Base-by-base conservation (phyloP, 2,888 invertebrate genomes). In the Xestoiulus laeticollis region DNA sequence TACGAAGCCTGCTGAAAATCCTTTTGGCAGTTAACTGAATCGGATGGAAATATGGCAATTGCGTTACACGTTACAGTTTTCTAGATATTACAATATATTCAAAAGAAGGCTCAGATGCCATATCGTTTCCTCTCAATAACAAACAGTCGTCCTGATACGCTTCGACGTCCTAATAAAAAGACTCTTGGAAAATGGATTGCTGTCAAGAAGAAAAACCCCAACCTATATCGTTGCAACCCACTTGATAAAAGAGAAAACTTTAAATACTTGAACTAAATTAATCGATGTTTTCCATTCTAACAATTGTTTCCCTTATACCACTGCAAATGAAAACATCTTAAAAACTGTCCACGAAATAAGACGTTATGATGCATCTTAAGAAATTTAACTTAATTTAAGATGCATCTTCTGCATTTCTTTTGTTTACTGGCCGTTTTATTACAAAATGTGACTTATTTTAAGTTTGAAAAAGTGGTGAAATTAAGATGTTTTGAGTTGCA, bases 11-110 rank as follows among this genome's bases (percentile, higher is more conserved):
- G 68, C 68, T 68, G 68, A 26, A 68, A 68, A 68, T 68, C 68
- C 68, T 68, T 68, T 68, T 68, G 68, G 68, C 68, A 68, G 68
- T 68, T 68, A 68, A 68, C 68, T 68, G 68, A 68, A 68, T 68
- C 68, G 68, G 68, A 68, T 68, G 68, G 68, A 68, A 68, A 68
- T 68, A 68, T 68, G 68, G 68, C 68, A 68, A 68, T 68, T 68
- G 68, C 22, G 68, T 68, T 68, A 68, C 68, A 26, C 53, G 53
- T 53, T 53, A 5, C 53, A 53, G 53, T 68, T 22, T 22, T 68
- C 26, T 8, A 68, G 26, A 26, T 26, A 68, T 68, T 68, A 26
- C 68, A 68, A 68, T 68, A 68, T 68, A 68, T 68, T 68, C 68
- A 26, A 68, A 68, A 68, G 68, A 26, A 26, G 68, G 68, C 26